Base-by-base conservation (phyloP, 2,888 invertebrate species). In the Sarcophaga caerulescens region DNA sequence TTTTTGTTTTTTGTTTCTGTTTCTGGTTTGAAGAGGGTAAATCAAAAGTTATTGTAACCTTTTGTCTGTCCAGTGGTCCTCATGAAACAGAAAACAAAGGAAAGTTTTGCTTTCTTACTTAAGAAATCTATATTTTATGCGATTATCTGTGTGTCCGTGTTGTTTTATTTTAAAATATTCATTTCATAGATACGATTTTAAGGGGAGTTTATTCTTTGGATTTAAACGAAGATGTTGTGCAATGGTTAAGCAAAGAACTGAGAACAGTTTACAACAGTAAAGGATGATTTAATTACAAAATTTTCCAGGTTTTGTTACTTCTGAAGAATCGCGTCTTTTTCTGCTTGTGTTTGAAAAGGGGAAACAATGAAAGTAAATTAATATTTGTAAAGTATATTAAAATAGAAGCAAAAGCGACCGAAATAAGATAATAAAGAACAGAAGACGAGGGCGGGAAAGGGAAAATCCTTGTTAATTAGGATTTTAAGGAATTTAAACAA, bases 11-110 rank as follows among this genome's bases (percentile, higher is more conserved):
- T 35, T 25, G 5, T 35, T 35, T 19, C n/a, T 73, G 57, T 74
- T 14, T 5, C 3, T 52, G 14, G 12, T 52, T 14, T 59, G 44
- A 80, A 80, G 74, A 66, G 76, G 71, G 60, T 65, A 76, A 80
- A 73, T 47, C 76, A 80, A 84, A 84, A 81, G 57, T 70, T 80
- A 21, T 62, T 70, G 70, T 65, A 75, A 21, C 74, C 14, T 59
- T 60, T 59, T 79, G 60, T 45, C 19, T 52, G 12, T 23, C 47
- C 68, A 19, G 35, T 35, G 8, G 14, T 84, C 57, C 52, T 52
- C 4, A 2, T 0, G 52, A 52, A 52, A 52, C 52, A 14, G 57
- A n/a, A 57, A 52, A 17, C 17, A 52, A 52, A 17, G 12, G 17
- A 52, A 52, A 14, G 5, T 52, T 17, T 17, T 52, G 14, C 52